A percentile compares a stretch with the other conserved stretches of the same genome.
Evolutionary conservation across 1,140 invertebrate species (phyloP).

Genomic region (Maniola jurtina): DNA sequence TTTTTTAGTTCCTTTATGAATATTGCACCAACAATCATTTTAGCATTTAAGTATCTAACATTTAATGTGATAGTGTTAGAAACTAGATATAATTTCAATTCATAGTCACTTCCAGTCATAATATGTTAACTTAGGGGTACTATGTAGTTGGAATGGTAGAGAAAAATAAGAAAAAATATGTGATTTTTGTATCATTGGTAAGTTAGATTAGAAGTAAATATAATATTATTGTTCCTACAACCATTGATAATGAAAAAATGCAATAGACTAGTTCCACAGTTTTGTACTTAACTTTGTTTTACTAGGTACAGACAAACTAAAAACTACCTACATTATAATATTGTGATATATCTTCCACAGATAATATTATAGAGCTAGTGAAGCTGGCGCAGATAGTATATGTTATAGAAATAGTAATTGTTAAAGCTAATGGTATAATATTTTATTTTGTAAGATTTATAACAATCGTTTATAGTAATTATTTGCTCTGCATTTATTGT

Average conservation of each 20-base stretch:
- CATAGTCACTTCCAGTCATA: slow-evolving; percentile 78
- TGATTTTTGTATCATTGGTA: slow-evolving; percentile 60
- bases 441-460: slow-evolving; percentile 30
- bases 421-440: slow-evolving; percentile 31
- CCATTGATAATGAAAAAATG: slow-evolving; percentile 51
- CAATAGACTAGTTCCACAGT: slow-evolving; percentile 58
- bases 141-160: slow-evolving; percentile 53
- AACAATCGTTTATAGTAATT: slow-evolving; percentile 23
- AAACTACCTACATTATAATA: slow-evolving; percentile 51
- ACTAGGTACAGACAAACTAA: slow-evolving; percentile 40
- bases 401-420: slow-evolving; percentile 27
- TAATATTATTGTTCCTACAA: slow-evolving; percentile 62
- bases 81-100: slow-evolving; percentile 67
- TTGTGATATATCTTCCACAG: slow-evolving; percentile 70
- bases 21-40: slow-evolving; percentile 44
- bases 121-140: slow-evolving; percentile 72
- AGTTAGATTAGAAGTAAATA: slow-evolving; percentile 47
- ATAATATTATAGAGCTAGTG: slow-evolving; percentile 52
- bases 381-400: slow-evolving; percentile 50
- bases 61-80: slow-evolving; percentile 70
- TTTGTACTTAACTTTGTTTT: slow-evolving; percentile 64
- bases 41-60: slow-evolving; percentile 49
- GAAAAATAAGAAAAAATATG: slow-evolving; percentile 57
- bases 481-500: slow-evolving; percentile 31
- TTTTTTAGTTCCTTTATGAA: slow-evolving; percentile 65